A percentile compares a stretch with the other conserved stretches of the same genome.
Conservation (phyloP, 2,797 vertebrate genomes). For the Enteromius thamalakanensis region DNA sequence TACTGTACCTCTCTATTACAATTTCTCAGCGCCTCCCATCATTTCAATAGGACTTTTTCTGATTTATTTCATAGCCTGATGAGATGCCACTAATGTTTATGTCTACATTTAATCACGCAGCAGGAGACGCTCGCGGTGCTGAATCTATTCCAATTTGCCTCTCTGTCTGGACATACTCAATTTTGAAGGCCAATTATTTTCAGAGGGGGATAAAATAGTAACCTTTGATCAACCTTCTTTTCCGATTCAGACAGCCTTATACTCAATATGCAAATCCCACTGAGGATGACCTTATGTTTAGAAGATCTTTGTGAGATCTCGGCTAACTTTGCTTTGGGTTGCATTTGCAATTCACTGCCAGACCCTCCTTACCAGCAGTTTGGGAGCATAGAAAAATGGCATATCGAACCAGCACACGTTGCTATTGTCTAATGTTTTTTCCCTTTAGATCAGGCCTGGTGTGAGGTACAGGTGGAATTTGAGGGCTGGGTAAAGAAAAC, state of each 20-base stretch:
- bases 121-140: slow-evolving; percentile 59
- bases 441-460: not conserved
- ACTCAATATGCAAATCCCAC: slow-evolving; percentile 56
- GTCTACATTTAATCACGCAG: slow-evolving; percentile 71
- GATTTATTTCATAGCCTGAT: slow-evolving; percentile 48
- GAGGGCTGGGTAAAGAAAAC: slow-evolving; percentile 4
- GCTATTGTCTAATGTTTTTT: not conserved
- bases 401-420: not conserved
- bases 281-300: not conserved
- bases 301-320: slow-evolving; percentile 37
- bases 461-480: slow-evolving; percentile 65
- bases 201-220: slow-evolving; percentile 66
- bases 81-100: slow-evolving; percentile 66
- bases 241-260: slow-evolving; percentile 57
- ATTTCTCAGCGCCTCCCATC: slow-evolving; percentile 46
- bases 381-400: not conserved
- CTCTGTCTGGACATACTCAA: slow-evolving; percentile 69
- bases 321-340: not conserved
- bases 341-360: not conserved
- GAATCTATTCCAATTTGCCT: slow-evolving; percentile 74
- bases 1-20: not conserved
- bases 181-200: slow-evolving; percentile 73
- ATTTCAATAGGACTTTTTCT: slow-evolving; percentile 38
- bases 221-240: slow-evolving; percentile 66
- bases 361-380: not conserved